Base-by-base conservation (phyloP, 2,113 vertebrate genomes). In the Isurus oxyrinchus region DNA sequence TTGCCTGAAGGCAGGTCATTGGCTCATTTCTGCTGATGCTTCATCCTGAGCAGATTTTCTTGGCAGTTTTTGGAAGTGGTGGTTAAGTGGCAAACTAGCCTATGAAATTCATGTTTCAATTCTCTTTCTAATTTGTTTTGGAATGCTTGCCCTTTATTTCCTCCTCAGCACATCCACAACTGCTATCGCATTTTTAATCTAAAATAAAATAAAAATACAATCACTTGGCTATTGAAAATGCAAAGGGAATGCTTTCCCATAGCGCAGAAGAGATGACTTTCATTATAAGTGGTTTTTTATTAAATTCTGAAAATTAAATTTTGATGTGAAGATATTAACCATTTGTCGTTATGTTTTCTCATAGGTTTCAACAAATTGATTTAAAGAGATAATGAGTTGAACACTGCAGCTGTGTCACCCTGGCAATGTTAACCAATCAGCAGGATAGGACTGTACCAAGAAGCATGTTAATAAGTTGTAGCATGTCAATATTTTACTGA, bases 311-410 rank as follows among this genome's bases (percentile, higher is more conserved):
- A 40, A 95, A 95, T 95, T 95, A 27, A 53, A 72, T 49, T 31
- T 72, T 55, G 66, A 95, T 72, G 66, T 35, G 40, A 95, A 95
- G 67, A 95, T 61, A 72, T 69, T 72, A 69, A 95, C 69, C 35
- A 57, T 91, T 55, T 91, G 55, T 91, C 31, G 25, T 91, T 59
- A 49, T 23, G 81, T 84, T 91, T 61, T 91, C 66, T 95, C 94
- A 95, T 55, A 53, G 11, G 44, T 76, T 72, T 40, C 66, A 55
- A 31, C 94, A 95, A 94, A 55, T 94, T 94, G 40, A 1, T 66
- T 94, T 53, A 72, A 95, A 69, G 23, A 76, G 44, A 95, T 95
- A 76, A 95, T 95, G 94, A 95, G 49, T 44, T 55, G 53, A 72
- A 95, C 10, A 35, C 25, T 49, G 67, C 49, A 72, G 44, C 11